These are phyloP conservation scores for Trichopria drosophilae DNA, from an alignment of 2,888 invertebrate species.

Conservation along the genomic window DNA sequence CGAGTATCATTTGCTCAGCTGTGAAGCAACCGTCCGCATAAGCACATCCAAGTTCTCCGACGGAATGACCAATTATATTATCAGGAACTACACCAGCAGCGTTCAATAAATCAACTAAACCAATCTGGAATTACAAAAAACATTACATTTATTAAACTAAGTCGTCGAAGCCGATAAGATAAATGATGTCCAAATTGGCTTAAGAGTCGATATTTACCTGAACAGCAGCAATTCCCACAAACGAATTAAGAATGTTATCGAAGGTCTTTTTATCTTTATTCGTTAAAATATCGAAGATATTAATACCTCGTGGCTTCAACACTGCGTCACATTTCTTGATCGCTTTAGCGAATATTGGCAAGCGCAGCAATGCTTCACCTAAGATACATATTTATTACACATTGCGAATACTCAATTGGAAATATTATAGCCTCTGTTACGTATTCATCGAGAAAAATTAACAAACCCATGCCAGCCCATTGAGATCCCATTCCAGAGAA, in stretches of 20 bases:
- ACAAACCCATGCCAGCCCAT: constrained; percentile 85
- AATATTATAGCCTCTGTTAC: not conserved
- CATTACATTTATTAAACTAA: no score
- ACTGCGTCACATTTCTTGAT: constrained; percentile 64
- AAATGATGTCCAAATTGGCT: no score
- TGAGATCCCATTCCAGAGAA: constrained; percentile 92
- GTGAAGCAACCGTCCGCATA: constrained; percentile 93
- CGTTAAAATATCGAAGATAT: constrained; percentile 67
- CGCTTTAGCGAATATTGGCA: constrained; percentile 69
- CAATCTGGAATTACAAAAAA: constrained; percentile 58
- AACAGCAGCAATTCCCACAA: constrained; percentile 74
- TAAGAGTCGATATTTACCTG: no score
- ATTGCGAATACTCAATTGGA: not conserved
- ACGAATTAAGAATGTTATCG: constrained; percentile 70
- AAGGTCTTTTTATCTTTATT: constrained; percentile 64
- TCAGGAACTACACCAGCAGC: constrained; percentile 68
- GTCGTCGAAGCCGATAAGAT: no score
- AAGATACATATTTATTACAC: constrained; percentile 62
- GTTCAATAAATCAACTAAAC: constrained; percentile 67
- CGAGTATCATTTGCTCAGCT: constrained; percentile 50
- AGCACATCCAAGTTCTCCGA: constrained; percentile 92
- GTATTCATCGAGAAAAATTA: constrained; percentile 34
- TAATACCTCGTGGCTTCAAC: constrained; percentile 65
- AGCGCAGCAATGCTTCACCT: constrained; percentile 68
- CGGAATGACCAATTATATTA: constrained; percentile 84